A percentile compares a stretch with the other conserved stretches of the same genome.
Evolutionary conservation across 2,888 invertebrate genomes (phyloP).

Genomic region (Acronicta leporina): DNA sequence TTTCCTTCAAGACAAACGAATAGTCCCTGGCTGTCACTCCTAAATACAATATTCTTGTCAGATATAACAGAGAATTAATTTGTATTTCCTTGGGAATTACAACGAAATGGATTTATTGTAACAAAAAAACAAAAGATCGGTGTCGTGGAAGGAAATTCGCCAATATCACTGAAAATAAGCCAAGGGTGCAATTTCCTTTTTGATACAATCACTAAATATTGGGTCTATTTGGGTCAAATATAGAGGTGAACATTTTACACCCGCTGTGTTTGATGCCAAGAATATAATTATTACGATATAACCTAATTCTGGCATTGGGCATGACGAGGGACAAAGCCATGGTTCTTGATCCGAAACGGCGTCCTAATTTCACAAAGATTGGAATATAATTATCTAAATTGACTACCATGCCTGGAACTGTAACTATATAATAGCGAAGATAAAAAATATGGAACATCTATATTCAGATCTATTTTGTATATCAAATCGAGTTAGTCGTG

Average conservation of each 20-base stretch:
- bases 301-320: conserved; percentile 47
- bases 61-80: conserved; percentile 55
- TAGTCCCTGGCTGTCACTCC: conserved; percentile 33
- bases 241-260: conserved; percentile 46
- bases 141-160: conserved; percentile 46
- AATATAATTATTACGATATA: conserved; percentile 47
- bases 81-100: conserved; percentile 57
- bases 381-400: conserved; percentile 23
- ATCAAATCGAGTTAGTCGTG: conserved; percentile 4
- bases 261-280: conserved; percentile 42
- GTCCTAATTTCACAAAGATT: conserved; percentile 32
- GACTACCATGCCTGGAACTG: background rate
- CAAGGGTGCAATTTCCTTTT: conserved; percentile 61
- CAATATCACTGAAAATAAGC: conserved; percentile 54
- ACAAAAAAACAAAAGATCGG: conserved; percentile 52
- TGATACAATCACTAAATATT: conserved; percentile 58
- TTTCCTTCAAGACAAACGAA: conserved; percentile 45
- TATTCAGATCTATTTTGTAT: conserved; percentile 5
- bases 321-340: conserved; percentile 30
- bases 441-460: conserved; percentile 11
- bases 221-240: conserved; percentile 57
- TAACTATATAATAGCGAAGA: background rate
- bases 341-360: conserved; percentile 31
- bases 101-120: conserved; percentile 56
- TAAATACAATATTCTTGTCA: conserved; percentile 49